Conservation (phyloP, 2,797 vertebrate genomes). For the Melopsittacus undulatus region DNA sequence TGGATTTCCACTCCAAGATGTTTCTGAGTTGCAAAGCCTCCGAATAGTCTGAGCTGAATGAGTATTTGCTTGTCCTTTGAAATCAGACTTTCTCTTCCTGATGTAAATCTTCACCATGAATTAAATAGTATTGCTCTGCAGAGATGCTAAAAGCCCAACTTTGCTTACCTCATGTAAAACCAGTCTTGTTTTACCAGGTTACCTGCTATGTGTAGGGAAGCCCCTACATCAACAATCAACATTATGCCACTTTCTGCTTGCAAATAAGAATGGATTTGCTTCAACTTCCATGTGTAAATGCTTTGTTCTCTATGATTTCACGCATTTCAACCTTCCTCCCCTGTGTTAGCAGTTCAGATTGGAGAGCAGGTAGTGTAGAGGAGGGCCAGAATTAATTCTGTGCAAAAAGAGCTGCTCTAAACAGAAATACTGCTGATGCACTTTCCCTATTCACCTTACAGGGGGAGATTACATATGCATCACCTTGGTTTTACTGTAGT, state of each 20-base stretch:
- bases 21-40: not conserved
- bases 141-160: not conserved
- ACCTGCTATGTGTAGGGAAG: not conserved
- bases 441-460: conserved; percentile 32
- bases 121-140: not conserved
- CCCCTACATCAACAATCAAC: not conserved
- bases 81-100: not conserved
- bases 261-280: conserved; percentile 25
- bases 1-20: not conserved
- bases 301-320: conserved; percentile 42
- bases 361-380: conserved; percentile 4
- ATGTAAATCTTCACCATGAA: not conserved
- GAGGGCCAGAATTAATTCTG: conserved; percentile 34
- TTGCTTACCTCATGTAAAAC: not conserved
- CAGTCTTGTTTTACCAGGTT: not conserved
- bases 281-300: conserved; percentile 45
- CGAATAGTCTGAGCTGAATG: not conserved
- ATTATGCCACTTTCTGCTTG: not conserved
- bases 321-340: conserved; percentile 10
- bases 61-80: not conserved
- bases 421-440: conserved; percentile 40
- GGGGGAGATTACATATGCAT: not conserved
- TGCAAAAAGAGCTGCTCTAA: conserved; percentile 50
- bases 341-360: conserved; percentile 11
- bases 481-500: conserved; percentile 12